These are phyloP conservation scores for Seriola quinqueradiata DNA, from an alignment of 2,113 vertebrate genomes.

Conservation along the genomic window DNA sequence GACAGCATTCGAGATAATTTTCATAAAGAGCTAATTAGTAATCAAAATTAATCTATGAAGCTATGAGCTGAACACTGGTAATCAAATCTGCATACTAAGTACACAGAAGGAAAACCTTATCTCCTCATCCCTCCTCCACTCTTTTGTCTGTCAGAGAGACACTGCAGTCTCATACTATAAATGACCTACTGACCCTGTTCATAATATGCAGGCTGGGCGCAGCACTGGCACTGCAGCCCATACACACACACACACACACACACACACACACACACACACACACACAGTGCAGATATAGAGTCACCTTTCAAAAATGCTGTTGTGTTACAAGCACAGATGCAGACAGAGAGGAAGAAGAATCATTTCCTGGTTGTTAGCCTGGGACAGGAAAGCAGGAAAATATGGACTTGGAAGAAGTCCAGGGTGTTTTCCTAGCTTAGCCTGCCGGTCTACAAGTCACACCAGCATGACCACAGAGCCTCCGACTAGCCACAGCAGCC, in stretches of 20 bases:
- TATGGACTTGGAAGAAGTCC: conserved; percentile 55
- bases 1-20: conserved; percentile 33
- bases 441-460: conserved; percentile 42
- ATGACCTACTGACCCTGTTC: conserved; percentile 84
- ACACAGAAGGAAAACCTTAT: neutral
- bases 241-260: conserved; percentile 17
- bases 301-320: conserved; percentile 68
- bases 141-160: conserved; percentile 19
- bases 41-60: conserved; percentile 50
- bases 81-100: conserved; percentile 48
- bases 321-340: conserved; percentile 58
- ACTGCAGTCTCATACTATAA: conserved; percentile 46
- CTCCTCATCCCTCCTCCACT: neutral
- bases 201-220: conserved; percentile 42
- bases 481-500: conserved; percentile 54
- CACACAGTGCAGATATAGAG: conserved; percentile 27
- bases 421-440: conserved; percentile 54
- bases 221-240: conserved; percentile 31
- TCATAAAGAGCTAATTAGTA: conserved; percentile 45
- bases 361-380: conserved; percentile 66
- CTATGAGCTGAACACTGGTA: conserved; percentile 40
- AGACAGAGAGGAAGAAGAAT: conserved; percentile 49
- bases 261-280: conserved; percentile 25
- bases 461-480: conserved; percentile 47
- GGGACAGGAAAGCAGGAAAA: conserved; percentile 66